Base-by-base conservation (phyloP, 37 sponge, comb jelly and placozoan species). In the Ephydatia muelleri region DNA sequence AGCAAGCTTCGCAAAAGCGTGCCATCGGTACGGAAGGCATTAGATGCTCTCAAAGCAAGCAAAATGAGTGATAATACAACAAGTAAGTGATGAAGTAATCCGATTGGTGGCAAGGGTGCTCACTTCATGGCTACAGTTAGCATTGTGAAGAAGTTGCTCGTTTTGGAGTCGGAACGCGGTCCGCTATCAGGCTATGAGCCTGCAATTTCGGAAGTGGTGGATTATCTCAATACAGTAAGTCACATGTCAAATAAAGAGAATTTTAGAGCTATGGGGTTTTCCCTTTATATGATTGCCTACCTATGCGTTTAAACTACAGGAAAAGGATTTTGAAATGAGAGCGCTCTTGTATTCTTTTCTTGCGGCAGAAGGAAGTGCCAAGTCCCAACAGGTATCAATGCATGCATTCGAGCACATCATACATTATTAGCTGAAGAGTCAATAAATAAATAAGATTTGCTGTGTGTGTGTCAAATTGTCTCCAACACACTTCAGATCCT, bases 201-300 rank as follows among this genome's bases (percentile, higher is more conserved):
- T 23, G 84, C 48, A 26, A 25, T 79, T 31, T 9, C 49, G 9
- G 75, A 83, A 30, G 73, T 89, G 5, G 27, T 82, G 23, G 65
- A 65, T 34, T 83, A 84, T 40, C 80, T 83, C n/a, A 43, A 78
- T 1, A 77, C 78, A 84, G 89, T 89, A n/a, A 28, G 29, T 27
- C 11, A 77, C n/a, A n/a, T n/a, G n/a, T n/a, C n/a, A n/a, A n/a
- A n/a, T n/a, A n/a, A n/a, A n/a, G n/a, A n/a, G n/a, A n/a, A n/a
- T n/a, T n/a, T n/a, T n/a, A n/a, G n/a, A n/a, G n/a, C n/a, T n/a
- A n/a, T n/a, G n/a, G n/a, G n/a, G n/a, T n/a, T n/a, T n/a, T n/a
- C n/a, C n/a, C n/a, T n/a, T n/a, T n/a, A n/a, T n/a, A n/a, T n/a
- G n/a, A n/a, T n/a, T n/a, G n/a, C n/a, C n/a, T n/a, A n/a, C n/a